Evolutionary conservation across 2,797 vertebrate species (phyloP).

Genomic region (Trachops cirrhosus): DNA sequence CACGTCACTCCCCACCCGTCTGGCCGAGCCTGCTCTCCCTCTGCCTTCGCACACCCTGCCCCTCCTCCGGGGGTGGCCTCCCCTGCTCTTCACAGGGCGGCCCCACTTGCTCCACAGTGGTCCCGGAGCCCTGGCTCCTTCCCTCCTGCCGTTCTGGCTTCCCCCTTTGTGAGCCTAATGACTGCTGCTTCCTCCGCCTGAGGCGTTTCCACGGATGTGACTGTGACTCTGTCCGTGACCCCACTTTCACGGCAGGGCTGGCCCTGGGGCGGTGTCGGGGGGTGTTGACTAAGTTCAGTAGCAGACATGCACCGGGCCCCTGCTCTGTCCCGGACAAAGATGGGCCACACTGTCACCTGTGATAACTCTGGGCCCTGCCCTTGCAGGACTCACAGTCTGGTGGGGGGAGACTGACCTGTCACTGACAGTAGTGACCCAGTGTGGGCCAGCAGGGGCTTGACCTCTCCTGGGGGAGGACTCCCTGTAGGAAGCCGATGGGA

Average conservation of each 20-base stretch:
- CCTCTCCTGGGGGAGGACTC: background rate
- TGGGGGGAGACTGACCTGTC: background rate
- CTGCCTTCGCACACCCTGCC: too few relatives aligned
- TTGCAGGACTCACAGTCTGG: background rate
- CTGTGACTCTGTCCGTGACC: background rate
- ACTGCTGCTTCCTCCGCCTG: background rate
- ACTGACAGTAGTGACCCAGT: background rate
- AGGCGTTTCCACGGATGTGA: accelerated
- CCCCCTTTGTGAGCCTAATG: background rate
- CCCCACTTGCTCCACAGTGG: background rate
- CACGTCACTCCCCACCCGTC: background rate
- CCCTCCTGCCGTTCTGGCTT: background rate
- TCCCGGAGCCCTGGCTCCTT: background rate
- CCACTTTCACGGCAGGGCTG: background rate
- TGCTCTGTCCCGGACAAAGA: background rate
- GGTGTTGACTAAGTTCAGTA: background rate
- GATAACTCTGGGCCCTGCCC: background rate
- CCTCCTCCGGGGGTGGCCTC: background rate
- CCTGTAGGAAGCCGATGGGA: background rate
- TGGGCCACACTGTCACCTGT: background rate
- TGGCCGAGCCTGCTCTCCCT: background rate
- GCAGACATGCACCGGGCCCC: accelerated
- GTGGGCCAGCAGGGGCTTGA: too few relatives aligned
- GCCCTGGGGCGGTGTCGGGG: accelerated
- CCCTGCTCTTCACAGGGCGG: too few relatives aligned